Evolutionary conservation across 2,113 vertebrate genomes (phyloP), one percentile per base, ranked within the genome.

Genomic region (Brachyhypopomus gauderio): DNA sequence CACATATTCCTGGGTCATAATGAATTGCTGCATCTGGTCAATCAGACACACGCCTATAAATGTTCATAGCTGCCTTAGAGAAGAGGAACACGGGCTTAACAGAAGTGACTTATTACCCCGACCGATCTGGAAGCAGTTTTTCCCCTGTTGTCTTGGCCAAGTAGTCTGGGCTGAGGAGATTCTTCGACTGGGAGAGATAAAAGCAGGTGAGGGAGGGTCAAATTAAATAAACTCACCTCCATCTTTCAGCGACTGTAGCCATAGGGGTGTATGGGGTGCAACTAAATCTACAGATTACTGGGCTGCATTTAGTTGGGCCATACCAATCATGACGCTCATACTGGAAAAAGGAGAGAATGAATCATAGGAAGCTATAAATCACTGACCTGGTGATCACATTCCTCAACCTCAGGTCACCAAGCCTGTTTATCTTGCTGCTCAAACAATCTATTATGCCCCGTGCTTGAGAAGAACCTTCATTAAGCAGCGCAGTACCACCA

Each of bases 251-350:
- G 63, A 75, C 78, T 36, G 66, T 63, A 88, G 81, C 82, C 80
- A 74, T 71, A 75, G 75, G 90, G 89, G 89, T 89, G 79, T 0
- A 17, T 80, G 90, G 90, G 90, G 83, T 90, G 89, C 91, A 92
- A 91, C 91, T 92, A 91, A 92, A 89, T 89, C 90, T 88, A 92
- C 91, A 93, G 86, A 92, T 86, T 87, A 87, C 76, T 80, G 77
- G 85, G 84, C 62, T 74, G 72, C 72, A 64, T 79, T 81, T 77
- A 38, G 84, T 78, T 80, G 81, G 79, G 30, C 70, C 71, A 84
- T 89, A 89, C 86, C 75, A 87, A 87, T 77, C 72, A 72, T 90
- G 89, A 88, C 89, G 78, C 90, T 83, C 87, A 79, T 83, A 77
- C 84, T 78, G 4, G 70, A 88, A 86, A 88, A 87, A 89, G 76